Conservation (phyloP, 2,797 vertebrate genomes). For the Micrastur ruficollis region DNA sequence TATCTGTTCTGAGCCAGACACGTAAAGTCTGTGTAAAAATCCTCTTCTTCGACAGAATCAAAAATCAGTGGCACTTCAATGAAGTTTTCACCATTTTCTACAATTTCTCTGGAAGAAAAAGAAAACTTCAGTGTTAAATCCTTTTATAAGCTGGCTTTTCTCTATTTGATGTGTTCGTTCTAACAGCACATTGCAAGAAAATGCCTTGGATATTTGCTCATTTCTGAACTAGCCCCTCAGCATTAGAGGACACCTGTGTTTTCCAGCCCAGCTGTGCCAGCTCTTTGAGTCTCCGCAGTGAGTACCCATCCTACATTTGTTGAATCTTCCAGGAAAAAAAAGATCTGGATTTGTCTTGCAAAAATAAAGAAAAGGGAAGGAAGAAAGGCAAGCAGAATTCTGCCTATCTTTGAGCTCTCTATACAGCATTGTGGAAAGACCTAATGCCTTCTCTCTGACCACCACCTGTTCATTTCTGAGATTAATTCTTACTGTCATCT, state of each 20-base stretch:
- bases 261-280: background rate
- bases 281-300: background rate
- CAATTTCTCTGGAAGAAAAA: conserved; percentile 76
- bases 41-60: conserved; percentile 75
- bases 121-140: background rate
- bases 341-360: background rate
- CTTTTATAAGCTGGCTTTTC: background rate
- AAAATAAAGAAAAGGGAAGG: background rate
- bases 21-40: conserved; percentile 79
- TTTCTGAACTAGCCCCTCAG: background rate
- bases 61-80: conserved; percentile 82
- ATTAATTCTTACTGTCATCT: background rate
- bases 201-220: background rate
- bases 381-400: background rate
- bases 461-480: background rate
- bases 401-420: background rate
- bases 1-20: conserved; percentile 79
- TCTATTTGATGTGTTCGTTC: background rate
- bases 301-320: background rate
- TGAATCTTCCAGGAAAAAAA: background rate
- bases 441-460: background rate
- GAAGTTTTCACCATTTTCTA: conserved; percentile 75
- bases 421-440: background rate
- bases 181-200: background rate
- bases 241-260: background rate